Conservation (phyloP, 1,140 invertebrate species). For the Atta cephalotes region DNA sequence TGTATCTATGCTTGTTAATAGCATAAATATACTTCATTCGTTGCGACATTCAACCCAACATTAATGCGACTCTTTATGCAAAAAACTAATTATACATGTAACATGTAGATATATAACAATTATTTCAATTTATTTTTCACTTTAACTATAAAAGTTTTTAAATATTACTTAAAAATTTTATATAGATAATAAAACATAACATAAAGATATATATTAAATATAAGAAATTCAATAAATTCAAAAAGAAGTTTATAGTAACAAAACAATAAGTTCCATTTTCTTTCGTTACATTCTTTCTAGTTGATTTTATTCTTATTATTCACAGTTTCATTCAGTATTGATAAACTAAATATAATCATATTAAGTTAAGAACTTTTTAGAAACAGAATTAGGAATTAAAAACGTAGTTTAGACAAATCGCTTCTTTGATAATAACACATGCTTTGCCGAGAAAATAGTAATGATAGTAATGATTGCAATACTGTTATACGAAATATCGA, state of each 20-base stretch:
- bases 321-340: neutral
- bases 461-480: conserved; percentile 36
- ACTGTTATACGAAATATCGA: neutral
- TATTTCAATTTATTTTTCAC: neutral
- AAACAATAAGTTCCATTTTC: neutral
- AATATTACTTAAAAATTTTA: conserved; percentile 14
- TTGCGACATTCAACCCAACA: neutral
- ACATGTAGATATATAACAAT: conserved; percentile 38
- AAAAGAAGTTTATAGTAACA: neutral
- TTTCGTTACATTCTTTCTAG: neutral
- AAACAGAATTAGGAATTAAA: neutral
- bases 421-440: neutral
- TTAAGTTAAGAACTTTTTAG: neutral
- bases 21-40: neutral
- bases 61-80: conserved; percentile 19
- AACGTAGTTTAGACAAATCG: neutral
- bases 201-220: neutral
- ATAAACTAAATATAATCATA: neutral
- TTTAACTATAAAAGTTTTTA: conserved; percentile 7
- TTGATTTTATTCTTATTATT: neutral
- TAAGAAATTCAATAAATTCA: neutral
- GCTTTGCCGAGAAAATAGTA: neutral
- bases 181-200: neutral
- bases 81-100: neutral
- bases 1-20: neutral